phyloP scores from a whole-genome alignment of 2,797 vertebrate genomes.

The Muscicapa striata region DNA sequence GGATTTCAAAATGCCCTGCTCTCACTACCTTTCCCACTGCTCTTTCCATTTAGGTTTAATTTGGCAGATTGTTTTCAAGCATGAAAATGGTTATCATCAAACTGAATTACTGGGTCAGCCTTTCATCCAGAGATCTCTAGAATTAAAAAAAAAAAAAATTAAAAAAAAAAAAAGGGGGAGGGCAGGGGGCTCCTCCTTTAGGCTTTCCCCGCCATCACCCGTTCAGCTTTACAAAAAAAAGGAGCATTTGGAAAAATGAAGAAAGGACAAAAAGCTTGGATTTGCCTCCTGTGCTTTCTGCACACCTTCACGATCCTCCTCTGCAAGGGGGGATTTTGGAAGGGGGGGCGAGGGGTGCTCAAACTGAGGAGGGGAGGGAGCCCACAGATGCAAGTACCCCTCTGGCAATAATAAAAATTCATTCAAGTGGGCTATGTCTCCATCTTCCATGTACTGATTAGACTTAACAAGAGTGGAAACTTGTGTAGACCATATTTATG shows the following conservation, averaged over 20 bases:
- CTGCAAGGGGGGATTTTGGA: not conserved
- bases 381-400: constrained; percentile 48
- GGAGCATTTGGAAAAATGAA: not conserved
- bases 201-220: not conserved
- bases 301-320: constrained; percentile 26
- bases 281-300: not conserved
- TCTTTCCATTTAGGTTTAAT: constrained; percentile 43
- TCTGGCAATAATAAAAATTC: constrained; percentile 65
- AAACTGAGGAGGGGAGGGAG: constrained; percentile 2
- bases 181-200: not conserved
- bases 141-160: not conserved
- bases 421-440: constrained; percentile 56
- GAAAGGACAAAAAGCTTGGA: not conserved
- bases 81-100: constrained; percentile 49
- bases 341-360: not conserved
- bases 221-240: not conserved
- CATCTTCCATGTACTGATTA: constrained; percentile 59
- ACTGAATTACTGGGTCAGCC: constrained; percentile 38
- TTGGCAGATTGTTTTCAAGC: constrained; percentile 51
- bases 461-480: constrained; percentile 72
- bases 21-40: constrained; percentile 15
- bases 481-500: constrained; percentile 75
- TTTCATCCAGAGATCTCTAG: constrained; percentile 12
- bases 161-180: too few species aligned
- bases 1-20: not conserved